Percentiles rank a stretch among this genome's conserved stretches.
phyloP scores from a whole-genome alignment of 2,797 vertebrate genomes.

The Tarsius wallacei region DNA sequence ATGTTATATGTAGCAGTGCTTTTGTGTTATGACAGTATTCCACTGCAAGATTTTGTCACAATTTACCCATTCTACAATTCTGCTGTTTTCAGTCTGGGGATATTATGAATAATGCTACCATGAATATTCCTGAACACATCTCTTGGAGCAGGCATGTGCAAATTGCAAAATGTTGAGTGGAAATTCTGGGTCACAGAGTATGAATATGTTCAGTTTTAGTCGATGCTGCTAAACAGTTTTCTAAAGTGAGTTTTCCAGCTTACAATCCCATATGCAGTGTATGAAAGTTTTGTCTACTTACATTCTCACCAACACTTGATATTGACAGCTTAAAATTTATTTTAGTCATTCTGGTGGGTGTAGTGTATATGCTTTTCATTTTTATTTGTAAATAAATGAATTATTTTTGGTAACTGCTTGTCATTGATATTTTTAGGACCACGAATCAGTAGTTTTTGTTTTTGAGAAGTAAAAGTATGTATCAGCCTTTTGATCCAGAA shows the following conservation, averaged over 20 bases:
- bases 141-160: not conserved
- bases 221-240: not conserved
- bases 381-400: slow-evolving; percentile 57
- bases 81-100: not conserved
- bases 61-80: not conserved
- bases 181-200: not conserved
- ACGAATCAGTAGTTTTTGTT: not conserved
- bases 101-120: not conserved
- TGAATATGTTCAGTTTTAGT: not conserved
- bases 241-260: slow-evolving; percentile 21
- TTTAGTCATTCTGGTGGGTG: not conserved
- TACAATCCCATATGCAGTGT: not conserved
- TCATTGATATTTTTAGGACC: slow-evolving; percentile 33
- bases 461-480: slow-evolving; percentile 52
- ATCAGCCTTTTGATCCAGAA: slow-evolving; percentile 21
- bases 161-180: not conserved
- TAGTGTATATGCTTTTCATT: not conserved
- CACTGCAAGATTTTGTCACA: not conserved
- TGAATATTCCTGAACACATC: not conserved
- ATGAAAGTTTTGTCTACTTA: slow-evolving; percentile 31
- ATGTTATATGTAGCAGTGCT: not conserved
- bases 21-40: not conserved
- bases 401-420: slow-evolving; percentile 8
- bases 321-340: not conserved
- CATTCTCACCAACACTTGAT: not conserved